Percentiles rank a stretch among this genome's conserved stretches.
Evolutionary conservation across 2,113 vertebrate species (phyloP).

Genomic region (Helogale parvula): DNA sequence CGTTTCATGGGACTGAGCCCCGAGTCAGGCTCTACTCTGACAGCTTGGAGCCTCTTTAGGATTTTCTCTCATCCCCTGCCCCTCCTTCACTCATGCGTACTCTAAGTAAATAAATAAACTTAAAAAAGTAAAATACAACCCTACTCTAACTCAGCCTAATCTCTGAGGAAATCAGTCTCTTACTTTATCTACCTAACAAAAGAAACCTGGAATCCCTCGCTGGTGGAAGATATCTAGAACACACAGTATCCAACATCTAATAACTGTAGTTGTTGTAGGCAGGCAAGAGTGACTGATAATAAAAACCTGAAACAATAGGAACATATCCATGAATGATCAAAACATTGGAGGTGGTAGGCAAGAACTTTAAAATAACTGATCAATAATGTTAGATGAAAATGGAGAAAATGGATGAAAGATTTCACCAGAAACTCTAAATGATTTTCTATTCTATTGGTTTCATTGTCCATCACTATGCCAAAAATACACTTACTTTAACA

Average conservation of each 20-base stretch:
- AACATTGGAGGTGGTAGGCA: not conserved
- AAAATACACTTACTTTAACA: not conserved
- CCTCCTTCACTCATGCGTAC: no score
- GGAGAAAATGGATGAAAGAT: slow-evolving; percentile 6
- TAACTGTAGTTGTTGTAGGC: not conserved
- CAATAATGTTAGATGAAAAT: not conserved
- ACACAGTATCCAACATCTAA: not conserved
- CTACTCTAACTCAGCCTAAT: not conserved
- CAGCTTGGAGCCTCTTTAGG: no score
- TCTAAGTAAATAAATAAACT: no score
- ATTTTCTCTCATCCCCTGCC: no score
- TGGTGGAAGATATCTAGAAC: not conserved
- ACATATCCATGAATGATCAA: not conserved
- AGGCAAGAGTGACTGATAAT: not conserved
- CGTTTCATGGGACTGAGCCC: no score
- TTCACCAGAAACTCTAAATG: not conserved
- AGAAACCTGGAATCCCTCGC: not conserved
- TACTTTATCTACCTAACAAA: not conserved
- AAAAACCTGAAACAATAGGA: not conserved
- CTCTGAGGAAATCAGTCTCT: not conserved
- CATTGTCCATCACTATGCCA: not conserved
- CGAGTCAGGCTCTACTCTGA: no score
- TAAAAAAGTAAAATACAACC: not conserved
- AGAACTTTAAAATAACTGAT: not conserved
- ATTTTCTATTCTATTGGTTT: not conserved